Evolutionary conservation across 2,888 invertebrate species (phyloP), one percentile per base, ranked within the genome.

Genomic region (Acanthosepion pharaonis): DNA sequence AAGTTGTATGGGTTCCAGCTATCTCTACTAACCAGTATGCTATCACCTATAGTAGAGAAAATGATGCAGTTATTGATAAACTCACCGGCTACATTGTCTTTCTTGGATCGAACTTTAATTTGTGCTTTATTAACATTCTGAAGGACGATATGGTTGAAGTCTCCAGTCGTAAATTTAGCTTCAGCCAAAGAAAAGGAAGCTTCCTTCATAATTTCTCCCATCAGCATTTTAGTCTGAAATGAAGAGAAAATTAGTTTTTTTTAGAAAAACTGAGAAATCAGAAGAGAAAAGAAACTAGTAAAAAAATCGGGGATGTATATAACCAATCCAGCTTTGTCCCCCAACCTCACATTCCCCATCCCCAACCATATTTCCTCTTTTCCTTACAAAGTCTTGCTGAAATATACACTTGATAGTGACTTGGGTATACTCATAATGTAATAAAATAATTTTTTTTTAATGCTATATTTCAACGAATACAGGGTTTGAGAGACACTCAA

Each of bases 141-240:
- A 94, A 99, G 98, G 49, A 99, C 99, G 95, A 99, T 99, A 97
- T 99, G 99, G 97, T 99, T 99, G 97, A 99, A 99, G 97, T 99
- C 99, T 95, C 99, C 99, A 53, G 99, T 99, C 0, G 99, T 98
- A 97, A 99, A 99, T 98, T 99, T 99, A 11, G 99, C 99, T 98
- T 99, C 99, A 0, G 99, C 99, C 95, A 99, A 97, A 5, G 99
- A 99, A 97, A 99, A 99, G 2, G 99, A 99, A 94, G 99, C 99
- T 97, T 99, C 99, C 98, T 99, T 99, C 99, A 99, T 99, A 94
- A 99, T 99, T 97, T 99, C 99, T 95, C 99, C 99, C 99, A 99
- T 99, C 96, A 99, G 98, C 94, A 99, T 98, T 98, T 99, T 99
- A 55, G 99, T 99, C 99, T 99, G 97, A 94, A 97, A 96, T 95